These are phyloP conservation scores for Glyptemys insculpta DNA, from an alignment of 2,797 vertebrate genomes.

Conservation along the genomic window DNA sequence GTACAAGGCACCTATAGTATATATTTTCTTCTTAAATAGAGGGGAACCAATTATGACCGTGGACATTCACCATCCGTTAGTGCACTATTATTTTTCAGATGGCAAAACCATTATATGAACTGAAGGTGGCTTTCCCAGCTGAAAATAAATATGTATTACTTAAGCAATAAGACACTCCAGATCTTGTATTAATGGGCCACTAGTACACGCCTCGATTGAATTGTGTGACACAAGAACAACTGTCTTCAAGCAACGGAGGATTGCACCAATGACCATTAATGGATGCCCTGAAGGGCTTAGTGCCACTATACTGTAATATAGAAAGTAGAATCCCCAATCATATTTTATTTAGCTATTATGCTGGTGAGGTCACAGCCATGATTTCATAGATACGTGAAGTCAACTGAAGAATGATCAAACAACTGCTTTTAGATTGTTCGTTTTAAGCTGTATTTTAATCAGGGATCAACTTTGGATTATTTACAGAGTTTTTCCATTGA, in stretches of 20 bases:
- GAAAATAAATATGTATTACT: conserved; percentile 35
- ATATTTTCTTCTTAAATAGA: conserved; percentile 14
- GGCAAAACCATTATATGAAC: conserved; percentile 39
- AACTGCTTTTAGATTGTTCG: not conserved
- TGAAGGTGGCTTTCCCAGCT: conserved; percentile 58
- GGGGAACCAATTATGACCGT: not conserved
- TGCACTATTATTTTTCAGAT: conserved; percentile 34
- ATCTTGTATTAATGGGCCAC: conserved; percentile 39
- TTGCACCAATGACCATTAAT: conserved; percentile 8
- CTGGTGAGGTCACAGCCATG: not conserved
- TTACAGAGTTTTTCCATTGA: not conserved
- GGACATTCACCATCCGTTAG: not conserved
- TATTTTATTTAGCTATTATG: not conserved
- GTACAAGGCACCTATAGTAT: not conserved
- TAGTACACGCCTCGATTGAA: not conserved
- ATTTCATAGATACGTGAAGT: not conserved
- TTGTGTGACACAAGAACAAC: conserved; percentile 59
- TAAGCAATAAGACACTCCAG: not conserved
- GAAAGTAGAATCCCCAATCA: not conserved
- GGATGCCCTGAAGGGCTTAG: not conserved
- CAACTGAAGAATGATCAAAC: not conserved
- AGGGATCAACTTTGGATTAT: not conserved
- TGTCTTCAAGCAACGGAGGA: conserved; percentile 22
- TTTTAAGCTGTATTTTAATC: not conserved
- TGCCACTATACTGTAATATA: not conserved